Evolutionary conservation across 1,140 invertebrate species (phyloP).

Genomic region (Mycetomoellerius zeteki): DNA sequence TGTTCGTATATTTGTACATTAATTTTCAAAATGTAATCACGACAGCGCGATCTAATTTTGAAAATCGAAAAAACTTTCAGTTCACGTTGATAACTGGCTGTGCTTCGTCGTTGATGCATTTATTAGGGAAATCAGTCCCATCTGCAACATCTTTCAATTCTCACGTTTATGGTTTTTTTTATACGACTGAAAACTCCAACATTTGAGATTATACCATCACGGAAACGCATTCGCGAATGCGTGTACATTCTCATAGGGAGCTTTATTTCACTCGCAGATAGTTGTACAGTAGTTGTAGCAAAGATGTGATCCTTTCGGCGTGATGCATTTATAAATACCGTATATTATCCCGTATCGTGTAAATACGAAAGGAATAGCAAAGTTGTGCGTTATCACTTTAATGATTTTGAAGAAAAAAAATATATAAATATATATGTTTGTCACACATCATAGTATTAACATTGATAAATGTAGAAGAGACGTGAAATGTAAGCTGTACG

Average conservation of each 20-base stretch:
- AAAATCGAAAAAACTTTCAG: not conserved
- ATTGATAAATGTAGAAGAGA: conserved; percentile 44
- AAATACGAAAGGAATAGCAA: conserved; percentile 60
- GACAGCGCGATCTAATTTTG: not conserved
- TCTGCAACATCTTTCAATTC: conserved; percentile 13
- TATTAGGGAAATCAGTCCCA: not conserved
- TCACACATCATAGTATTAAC: conserved; percentile 38
- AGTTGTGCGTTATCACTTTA: conserved; percentile 34
- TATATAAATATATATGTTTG: conserved; percentile 42
- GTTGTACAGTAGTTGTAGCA: conserved; percentile 73
- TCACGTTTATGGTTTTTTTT: not conserved
- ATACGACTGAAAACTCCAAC: conserved; percentile 28
- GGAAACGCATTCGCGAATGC: conserved; percentile 5
- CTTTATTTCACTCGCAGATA: conserved; percentile 62
- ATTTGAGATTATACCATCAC: conserved; percentile 52
- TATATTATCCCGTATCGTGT: conserved; percentile 67
- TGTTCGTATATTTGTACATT: conserved; percentile 12
- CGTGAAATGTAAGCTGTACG: not conserved
- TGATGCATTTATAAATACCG: conserved; percentile 57
- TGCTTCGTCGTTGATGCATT: not conserved
- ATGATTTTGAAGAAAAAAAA: conserved; percentile 47
- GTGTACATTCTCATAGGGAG: conserved; percentile 57
- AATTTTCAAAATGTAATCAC: conserved; percentile 19
- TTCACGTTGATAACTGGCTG: conserved; percentile 8
- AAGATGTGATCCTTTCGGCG: conserved; percentile 36